Evolutionary conservation across 2,888 invertebrate species (phyloP), one percentile per base, ranked within the genome.

Genomic region (Sceliomorpha sp.): DNA sequence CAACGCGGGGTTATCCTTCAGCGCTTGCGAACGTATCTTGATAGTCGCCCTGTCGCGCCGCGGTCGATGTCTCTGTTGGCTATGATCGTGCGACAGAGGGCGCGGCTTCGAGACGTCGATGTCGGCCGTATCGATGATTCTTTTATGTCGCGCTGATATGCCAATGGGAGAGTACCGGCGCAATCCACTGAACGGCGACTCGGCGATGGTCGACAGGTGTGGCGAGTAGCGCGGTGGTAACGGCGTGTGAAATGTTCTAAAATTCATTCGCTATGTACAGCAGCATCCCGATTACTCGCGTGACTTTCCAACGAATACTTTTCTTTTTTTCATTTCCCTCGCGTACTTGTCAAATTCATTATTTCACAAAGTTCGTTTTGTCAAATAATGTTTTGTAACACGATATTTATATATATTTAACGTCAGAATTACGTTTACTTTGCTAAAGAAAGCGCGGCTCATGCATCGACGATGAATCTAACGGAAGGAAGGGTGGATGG

Each of bases 111-210:
- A 94, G 0, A 96, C 95, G 85, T 96, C 96, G 73, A 96, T 96
- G 83, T 95, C 95, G 20, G 95, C 94, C 1, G 96, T 95, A 85
- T 95, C 95, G 70, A 95, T 94, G 5, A 84, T 79, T 73, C 92
- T 91, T 44, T 94, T 92, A 1, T 95, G 94, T 48, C 93, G 91
- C 5, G 78, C 27, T 0, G 67, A 29, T 9, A 76, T 67, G 1
- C 73, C 59, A 0, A 76, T 73, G 4, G 86, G 81, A 0, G 82
- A 73, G 48, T 84, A 87, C n/a, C 84, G 84, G 12, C 86, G 84
- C 15, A 83, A 69, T 4, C 51, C 36, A 53, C 75, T 78, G 62
- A 82, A 72, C 86, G 90, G 90, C 1, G 89, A 86, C 85, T 93
- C 93, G 3, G 93, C 92, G 51, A 95, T 95, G 1, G 95, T 93